Base-by-base conservation (phyloP, 2,888 invertebrate species). In the Diarsia dahlii region DNA sequence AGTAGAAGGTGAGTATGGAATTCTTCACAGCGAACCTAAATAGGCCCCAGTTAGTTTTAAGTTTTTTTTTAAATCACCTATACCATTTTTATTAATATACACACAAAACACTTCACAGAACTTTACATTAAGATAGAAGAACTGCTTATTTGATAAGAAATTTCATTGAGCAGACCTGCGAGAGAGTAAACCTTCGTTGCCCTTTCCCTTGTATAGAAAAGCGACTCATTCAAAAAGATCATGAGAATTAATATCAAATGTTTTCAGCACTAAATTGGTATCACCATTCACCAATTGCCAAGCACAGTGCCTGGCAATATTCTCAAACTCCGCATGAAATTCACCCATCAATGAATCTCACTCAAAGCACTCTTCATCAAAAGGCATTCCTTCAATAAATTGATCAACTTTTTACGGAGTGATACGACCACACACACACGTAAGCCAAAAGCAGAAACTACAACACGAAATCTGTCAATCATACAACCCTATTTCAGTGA, bases 401-500 rank as follows among this genome's bases (percentile, higher is more conserved):
- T 45, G 18, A 50, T 50, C 8, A 15, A 67, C 56, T 67, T 10
- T 28, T 58, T 45, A 48, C 48, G 4, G 13, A 48, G 12, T 13
- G 52, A 60, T 39, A 72, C 45, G 10, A 45, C 8, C 18, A 68
- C 12, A 34, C 13, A 34, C 13, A 45, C 4, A 64, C 9, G 64
- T 6, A 23, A 20, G 12, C 52, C 50, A 3, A 34, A 56, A 83
- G 2, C 54, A 71, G 50, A 80, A 75, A 28, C 34, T 46, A 20
- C 28, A 28, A 62, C 50, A 48, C 34, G 62, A 71, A 73, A 80
- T 63, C 84, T 84, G 84, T 76, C 80, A 81, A 81, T 88, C 74
- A 87, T 74, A 18, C 60, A 82, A 64, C 77, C 78, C 76, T 76
- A 74, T 58, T 56, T 66, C 72, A 66, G 74, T 83, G 80, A 84